Evolutionary conservation across 2,888 invertebrate genomes (phyloP), one percentile per base, ranked within the genome.

Genomic region (Andrena marginata): DNA sequence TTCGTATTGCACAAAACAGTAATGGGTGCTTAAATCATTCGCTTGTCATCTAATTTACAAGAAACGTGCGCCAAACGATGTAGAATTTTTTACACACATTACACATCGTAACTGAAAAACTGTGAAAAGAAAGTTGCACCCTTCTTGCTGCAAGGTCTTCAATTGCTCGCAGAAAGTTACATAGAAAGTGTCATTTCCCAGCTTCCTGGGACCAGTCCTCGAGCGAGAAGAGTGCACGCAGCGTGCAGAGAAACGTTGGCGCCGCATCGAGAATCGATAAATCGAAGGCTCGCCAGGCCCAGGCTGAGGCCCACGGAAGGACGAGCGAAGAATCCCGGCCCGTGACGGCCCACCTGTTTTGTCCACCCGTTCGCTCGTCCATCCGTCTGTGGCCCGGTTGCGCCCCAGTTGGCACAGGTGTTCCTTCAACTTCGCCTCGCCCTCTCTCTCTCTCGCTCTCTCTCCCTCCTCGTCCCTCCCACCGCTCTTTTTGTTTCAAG

Each of bases 401-500:
- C 90, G 93, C 93, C 92, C 93, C 93, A 93, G 93, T 93, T 93
- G 93, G 93, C 93, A 93, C 93, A 93, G 93, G 93, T 93, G 93
- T 93, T 92, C 91, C 83, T 89, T 91, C 87, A 89, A 86, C 89
- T 86, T 62, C 70, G 65, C 75, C 82, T 82, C 75, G 77, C 80
- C 54, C 64, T 65, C 71, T 48, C 56, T 73, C 77, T 71, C 70
- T 8, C 20, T 35, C 54, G n/a, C 64, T 65, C 71, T 48, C 56
- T 73, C 77, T 71, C 70, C 13, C 20, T 35, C 54, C n/a, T 42
- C 33, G 49, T 63, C 74, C 23, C 77, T 70, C 75, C 79, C 65
- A 29, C 16, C 42, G 63, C 49, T 70, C 48, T 74, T 79, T 64
- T 72, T 71, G 62, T 80, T 68, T 80, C 80, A 35, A 80, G 8